A percentile compares a stretch with the other conserved stretches of the same genome.
Evolutionary conservation across 2,113 vertebrate species (phyloP).

Genomic region (Jaculus jaculus): DNA sequence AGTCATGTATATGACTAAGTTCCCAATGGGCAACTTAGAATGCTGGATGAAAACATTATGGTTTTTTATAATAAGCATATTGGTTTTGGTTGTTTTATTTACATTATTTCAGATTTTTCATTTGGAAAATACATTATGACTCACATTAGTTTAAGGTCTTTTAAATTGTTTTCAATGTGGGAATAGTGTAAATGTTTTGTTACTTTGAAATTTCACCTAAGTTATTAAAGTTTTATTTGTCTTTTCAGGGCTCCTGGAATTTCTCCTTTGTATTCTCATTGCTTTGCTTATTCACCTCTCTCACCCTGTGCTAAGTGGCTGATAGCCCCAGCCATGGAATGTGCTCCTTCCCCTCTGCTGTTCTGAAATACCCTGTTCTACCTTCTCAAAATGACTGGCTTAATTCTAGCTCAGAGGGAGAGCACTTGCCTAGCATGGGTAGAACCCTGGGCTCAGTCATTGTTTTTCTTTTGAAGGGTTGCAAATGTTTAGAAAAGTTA

Average conservation of each 20-base stretch:
- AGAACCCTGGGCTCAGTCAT: not conserved
- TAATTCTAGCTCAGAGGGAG: not conserved
- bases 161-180: not conserved
- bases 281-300: constrained; percentile 33
- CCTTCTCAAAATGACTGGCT: not conserved
- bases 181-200: not conserved
- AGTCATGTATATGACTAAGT: not conserved
- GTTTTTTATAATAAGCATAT: constrained; percentile 28
- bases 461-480: constrained; percentile 1
- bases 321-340: not conserved
- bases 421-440: not conserved
- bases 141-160: constrained; percentile 15
- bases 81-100: constrained; percentile 20
- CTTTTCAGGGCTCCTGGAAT: constrained; percentile 28
- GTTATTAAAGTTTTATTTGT: not conserved
- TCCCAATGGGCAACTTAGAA: not conserved
- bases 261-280: not conserved
- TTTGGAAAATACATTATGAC: not conserved
- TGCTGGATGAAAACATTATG: not conserved
- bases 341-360: not conserved
- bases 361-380: constrained; percentile 2
- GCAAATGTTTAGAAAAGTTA: constrained; percentile 15
- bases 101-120: not conserved
- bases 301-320: not conserved
- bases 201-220: constrained; percentile 37